These are phyloP conservation scores for Scyliorhinus canicula DNA, from an alignment of 2,797 vertebrate species.

Conservation along the genomic window DNA sequence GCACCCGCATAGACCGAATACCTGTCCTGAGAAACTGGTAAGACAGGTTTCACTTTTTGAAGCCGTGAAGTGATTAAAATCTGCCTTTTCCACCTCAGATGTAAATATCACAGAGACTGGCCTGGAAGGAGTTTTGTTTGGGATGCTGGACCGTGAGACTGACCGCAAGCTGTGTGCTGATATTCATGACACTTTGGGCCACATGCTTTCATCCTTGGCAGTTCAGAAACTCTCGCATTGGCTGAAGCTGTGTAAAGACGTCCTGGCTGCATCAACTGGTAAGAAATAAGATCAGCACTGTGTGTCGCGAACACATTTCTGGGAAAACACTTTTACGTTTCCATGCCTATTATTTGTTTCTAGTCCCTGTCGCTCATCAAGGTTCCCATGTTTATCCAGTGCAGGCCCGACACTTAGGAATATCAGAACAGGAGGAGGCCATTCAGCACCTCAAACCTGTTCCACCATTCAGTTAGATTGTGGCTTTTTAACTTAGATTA, in stretches of 20 bases:
- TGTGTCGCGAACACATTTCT: too few species aligned
- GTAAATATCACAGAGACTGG: constrained; percentile 90
- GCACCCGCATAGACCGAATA: neutral
- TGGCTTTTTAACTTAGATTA: too few species aligned
- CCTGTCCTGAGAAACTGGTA: neutral
- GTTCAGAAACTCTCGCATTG: constrained; percentile 95
- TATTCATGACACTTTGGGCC: constrained; percentile 93
- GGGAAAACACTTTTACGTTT: neutral
- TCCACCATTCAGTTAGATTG: neutral
- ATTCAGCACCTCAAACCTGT: neutral
- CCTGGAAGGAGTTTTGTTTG: constrained; percentile 91
- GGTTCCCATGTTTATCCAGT: neutral
- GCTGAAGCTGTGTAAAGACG: constrained; percentile 96
- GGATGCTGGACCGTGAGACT: constrained; percentile 94
- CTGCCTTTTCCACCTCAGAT: constrained; percentile 59
- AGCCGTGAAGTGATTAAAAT: neutral
- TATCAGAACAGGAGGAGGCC: neutral
- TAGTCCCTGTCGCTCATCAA: too few species aligned
- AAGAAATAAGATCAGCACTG: constrained; percentile 37
- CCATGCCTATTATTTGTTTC: neutral
- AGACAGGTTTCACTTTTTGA: neutral
- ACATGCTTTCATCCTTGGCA: constrained; percentile 94
- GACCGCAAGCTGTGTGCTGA: constrained; percentile 93
- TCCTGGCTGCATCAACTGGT: constrained; percentile 93
- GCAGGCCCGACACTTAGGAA: neutral